These are phyloP conservation scores for Monoplex corrugatus DNA, from an alignment of 2,888 invertebrate genomes.

Conservation along the genomic window DNA sequence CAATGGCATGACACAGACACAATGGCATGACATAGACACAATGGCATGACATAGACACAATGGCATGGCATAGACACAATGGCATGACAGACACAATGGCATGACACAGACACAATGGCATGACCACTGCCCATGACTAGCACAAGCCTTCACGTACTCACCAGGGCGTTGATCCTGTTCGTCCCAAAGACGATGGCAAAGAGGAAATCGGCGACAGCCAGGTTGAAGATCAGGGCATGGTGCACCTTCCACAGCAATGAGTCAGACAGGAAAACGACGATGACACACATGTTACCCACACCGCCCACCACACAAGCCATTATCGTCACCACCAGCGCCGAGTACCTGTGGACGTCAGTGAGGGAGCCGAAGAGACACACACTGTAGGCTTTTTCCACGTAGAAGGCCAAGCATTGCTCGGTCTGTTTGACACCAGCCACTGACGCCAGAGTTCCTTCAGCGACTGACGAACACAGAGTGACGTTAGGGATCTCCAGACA, in stretches of 20 bases:
- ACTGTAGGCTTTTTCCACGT: not conserved
- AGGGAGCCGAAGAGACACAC: not conserved
- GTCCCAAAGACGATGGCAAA: not conserved
- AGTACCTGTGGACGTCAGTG: not conserved
- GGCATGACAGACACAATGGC: no score
- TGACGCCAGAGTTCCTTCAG: no score
- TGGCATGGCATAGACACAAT: no score
- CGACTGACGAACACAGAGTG: no score
- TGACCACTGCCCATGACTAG: no score
- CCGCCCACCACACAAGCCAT: not conserved
- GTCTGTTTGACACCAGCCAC: no score
- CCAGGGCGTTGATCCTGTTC: not conserved
- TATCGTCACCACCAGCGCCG: not conserved
- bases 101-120: no score
- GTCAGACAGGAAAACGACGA: not conserved
- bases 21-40: no score
- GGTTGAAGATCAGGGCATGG: conserved; percentile 6
- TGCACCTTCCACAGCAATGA: not conserved
- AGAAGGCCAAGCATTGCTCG: not conserved
- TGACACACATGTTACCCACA: not conserved
- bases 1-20: no score
- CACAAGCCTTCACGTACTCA: not conserved
- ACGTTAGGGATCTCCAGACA: no score
- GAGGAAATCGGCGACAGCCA: conserved; percentile 2
- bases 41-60: no score